Conservation (phyloP, 2,888 invertebrate genomes). For the Lordiphosa andalusiaca region DNA sequence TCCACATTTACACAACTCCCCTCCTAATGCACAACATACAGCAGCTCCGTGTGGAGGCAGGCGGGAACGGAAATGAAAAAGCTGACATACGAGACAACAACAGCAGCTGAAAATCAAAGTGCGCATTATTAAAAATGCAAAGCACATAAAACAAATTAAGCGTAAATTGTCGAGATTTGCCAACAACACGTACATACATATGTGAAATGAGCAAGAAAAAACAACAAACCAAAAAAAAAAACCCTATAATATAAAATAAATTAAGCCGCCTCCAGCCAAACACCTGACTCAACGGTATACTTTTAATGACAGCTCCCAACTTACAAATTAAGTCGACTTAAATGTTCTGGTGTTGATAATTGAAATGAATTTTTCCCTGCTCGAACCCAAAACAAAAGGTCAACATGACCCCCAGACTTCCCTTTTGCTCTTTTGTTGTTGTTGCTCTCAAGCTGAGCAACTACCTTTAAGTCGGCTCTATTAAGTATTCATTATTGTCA, state of each 20-base stretch:
- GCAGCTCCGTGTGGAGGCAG: too few relatives aligned
- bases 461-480: constrained; percentile 63
- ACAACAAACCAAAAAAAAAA: too few relatives aligned
- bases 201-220: too few relatives aligned
- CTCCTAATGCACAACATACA: too few relatives aligned
- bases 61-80: too few relatives aligned
- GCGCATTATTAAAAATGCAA: constrained; percentile 24
- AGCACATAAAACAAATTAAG: constrained; percentile 19
- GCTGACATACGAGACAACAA: too few relatives aligned
- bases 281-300: constrained; percentile 2
- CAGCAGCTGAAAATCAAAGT: constrained; percentile 11
- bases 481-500: constrained; percentile 74
- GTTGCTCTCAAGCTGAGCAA: constrained; percentile 24
- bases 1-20: too few relatives aligned
- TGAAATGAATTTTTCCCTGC: constrained; percentile 57
- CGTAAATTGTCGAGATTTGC: constrained; percentile 1
- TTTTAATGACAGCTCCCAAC: constrained; percentile 4
- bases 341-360: constrained; percentile 57
- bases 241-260: too few relatives aligned
- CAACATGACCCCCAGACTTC: constrained; percentile 51
- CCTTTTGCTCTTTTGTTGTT: background rate
- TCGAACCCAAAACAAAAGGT: constrained; percentile 49
- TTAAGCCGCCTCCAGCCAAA: constrained; percentile 3
- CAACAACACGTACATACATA: too few relatives aligned
- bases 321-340: constrained; percentile 42